phyloP scores from a whole-genome alignment of 2,888 invertebrate genomes.

The Elmis aenea region DNA sequence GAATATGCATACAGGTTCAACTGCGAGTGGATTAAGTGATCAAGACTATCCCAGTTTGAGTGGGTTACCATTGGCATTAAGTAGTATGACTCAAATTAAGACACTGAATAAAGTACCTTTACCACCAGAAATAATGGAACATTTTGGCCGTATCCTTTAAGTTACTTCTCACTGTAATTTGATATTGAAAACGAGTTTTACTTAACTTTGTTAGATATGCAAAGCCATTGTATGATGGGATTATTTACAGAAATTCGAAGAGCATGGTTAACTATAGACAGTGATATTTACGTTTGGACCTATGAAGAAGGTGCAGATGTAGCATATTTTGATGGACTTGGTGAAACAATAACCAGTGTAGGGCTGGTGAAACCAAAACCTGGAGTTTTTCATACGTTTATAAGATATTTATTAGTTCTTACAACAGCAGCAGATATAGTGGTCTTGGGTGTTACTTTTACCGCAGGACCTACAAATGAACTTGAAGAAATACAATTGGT shows the following conservation, averaged over 20 bases:
- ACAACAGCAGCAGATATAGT: slow-evolving; percentile 95
- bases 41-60: slow-evolving; percentile 84
- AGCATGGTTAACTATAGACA: slow-evolving; percentile 97
- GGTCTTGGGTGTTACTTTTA: slow-evolving; percentile 70
- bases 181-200: no score
- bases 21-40: slow-evolving; percentile 85
- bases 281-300: slow-evolving; percentile 97
- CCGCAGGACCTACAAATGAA: slow-evolving; percentile 48
- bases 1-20: slow-evolving; percentile 62
- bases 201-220: slow-evolving; percentile 66
- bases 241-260: slow-evolving; percentile 92
- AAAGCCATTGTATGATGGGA: slow-evolving; percentile 95
- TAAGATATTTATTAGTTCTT: slow-evolving; percentile 85
- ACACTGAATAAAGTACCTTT: slow-evolving; percentile 80
- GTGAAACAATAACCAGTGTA: slow-evolving; percentile 90
- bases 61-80: slow-evolving; percentile 59
- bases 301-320: slow-evolving; percentile 94
- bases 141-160: slow-evolving; percentile 87
- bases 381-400: slow-evolving; percentile 84
- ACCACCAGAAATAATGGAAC: slow-evolving; percentile 91
- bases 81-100: slow-evolving; percentile 72
- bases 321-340: slow-evolving; percentile 93
- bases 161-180: slow-evolving; percentile 1
- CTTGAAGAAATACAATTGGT: slow-evolving; percentile 81
- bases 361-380: slow-evolving; percentile 84